Evolutionary conservation across 2,113 vertebrate species (phyloP), one percentile per base, ranked within the genome.

Genomic region (Pseudolaguvia tuberculata): DNA sequence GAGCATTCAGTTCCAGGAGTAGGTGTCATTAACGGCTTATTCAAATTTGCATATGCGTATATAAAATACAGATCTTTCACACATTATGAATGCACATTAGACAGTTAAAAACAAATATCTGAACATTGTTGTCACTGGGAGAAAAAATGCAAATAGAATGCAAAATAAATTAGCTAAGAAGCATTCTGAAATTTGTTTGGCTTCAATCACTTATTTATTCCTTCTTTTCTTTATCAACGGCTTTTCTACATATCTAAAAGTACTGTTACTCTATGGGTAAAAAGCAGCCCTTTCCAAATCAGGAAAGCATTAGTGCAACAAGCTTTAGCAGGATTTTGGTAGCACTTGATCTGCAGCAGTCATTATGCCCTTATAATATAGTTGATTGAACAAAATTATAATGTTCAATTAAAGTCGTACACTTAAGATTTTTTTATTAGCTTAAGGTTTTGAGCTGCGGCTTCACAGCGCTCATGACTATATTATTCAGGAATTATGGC

Each of bases 251-350:
- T 84, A 79, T 79, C 78, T 79, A 85, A 83, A 70, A 58, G 74
- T 78, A 81, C 27, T 83, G 80, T 81, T 84, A 86, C 84, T 89
- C 90, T 85, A 85, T 87, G 1, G 15, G 15, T 45, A 57, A 88
- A 89, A 87, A 89, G 91, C 88, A 86, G 88, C 87, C 88, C 87
- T 90, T 91, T 91, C 91, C 88, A 85, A 87, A 71, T 48, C 89
- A 89, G 91, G 90, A 94, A 94, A 94, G 92, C 89, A 90, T 91
- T 95, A 98, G 95, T 98, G 95, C 96, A 98, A 99, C 93, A 92
- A 92, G 86, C 91, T 90, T 91, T 90, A 83, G 84, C 84, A 85
- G 81, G 81, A 76, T 83, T 84, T 78, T 70, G 29, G 72, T 81
- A 78, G 75, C 79, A 51, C 58, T 71, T 67, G 59, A 48, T 57